phyloP scores from a whole-genome alignment of 1,140 invertebrate species.

The Aphelinus certus region DNA sequence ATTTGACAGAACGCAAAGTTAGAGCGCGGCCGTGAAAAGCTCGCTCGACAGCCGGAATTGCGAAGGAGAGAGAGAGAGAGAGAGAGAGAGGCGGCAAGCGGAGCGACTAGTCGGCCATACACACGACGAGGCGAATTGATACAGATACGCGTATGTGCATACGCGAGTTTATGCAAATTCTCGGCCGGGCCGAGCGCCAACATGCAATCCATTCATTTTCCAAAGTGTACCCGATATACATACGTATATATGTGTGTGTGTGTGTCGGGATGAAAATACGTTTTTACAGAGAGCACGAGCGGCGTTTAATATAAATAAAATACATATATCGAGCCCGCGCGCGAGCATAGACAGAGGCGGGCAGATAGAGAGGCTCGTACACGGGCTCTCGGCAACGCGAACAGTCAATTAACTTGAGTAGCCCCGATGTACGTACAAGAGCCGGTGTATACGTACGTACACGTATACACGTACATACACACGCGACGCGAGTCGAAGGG shows the following conservation, averaged over 20 bases:
- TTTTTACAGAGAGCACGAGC: not conserved
- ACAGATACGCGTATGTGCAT: not conserved
- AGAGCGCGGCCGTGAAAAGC: too few relatives aligned
- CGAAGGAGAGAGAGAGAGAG: too few relatives aligned
- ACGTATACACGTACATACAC: not conserved
- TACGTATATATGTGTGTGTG: too few relatives aligned
- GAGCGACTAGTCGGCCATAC: not conserved
- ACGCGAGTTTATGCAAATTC: not conserved
- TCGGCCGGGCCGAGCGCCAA: not conserved
- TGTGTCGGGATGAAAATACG: not conserved
- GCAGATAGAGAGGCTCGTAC: not conserved
- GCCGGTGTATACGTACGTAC: not conserved
- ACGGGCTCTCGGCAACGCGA: not conserved
- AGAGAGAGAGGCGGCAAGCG: too few relatives aligned
- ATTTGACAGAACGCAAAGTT: too few relatives aligned
- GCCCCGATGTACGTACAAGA: not conserved
- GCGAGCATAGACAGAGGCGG: not conserved
- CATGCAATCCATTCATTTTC: not conserved
- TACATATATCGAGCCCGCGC: not conserved
- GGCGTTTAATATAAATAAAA: conserved; percentile 13
- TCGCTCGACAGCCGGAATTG: too few relatives aligned
- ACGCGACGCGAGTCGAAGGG: not conserved
- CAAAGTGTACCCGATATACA: not conserved
- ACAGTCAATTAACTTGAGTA: conserved; percentile 31
- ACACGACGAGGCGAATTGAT: not conserved